Evolutionary conservation across 2,888 invertebrate genomes (phyloP).

Genomic region (Ichneumoninae sp.): DNA sequence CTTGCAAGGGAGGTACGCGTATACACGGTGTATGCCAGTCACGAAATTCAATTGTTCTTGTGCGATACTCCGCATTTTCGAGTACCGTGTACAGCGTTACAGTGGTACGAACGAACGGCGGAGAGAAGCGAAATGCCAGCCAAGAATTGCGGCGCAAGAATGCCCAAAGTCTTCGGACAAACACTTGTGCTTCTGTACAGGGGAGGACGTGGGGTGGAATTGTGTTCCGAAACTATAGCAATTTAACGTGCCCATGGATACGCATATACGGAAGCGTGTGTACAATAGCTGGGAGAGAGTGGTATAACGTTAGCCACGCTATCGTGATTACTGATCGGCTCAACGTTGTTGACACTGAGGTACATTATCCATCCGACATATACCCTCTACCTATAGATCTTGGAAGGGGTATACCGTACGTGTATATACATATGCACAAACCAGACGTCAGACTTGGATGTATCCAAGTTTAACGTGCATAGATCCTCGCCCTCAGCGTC

Average conservation of each 20-base stretch:
- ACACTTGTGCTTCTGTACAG: constrained; percentile 36
- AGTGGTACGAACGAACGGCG: background rate
- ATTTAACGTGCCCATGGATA: constrained; percentile 22
- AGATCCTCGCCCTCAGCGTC: constrained; percentile 15
- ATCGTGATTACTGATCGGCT: constrained; percentile 66
- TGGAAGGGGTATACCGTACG: constrained; percentile 7
- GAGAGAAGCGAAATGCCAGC: constrained; percentile 43
- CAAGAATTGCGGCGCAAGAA: constrained; percentile 45
- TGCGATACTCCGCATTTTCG: constrained; percentile 47
- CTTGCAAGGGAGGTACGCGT: background rate
- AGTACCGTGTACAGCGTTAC: constrained; percentile 28
- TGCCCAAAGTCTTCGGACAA: constrained; percentile 57
- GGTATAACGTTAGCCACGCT: constrained; percentile 52
- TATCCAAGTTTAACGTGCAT: constrained; percentile 49
- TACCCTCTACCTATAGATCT: constrained; percentile 29
- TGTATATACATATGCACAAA: constrained; percentile 21
- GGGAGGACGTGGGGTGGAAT: constrained; percentile 14
- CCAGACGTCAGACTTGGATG: constrained; percentile 45
- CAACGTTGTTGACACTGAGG: constrained; percentile 66
- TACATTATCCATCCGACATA: constrained; percentile 62
- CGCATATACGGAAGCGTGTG: constrained; percentile 4
- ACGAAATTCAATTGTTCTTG: constrained; percentile 63
- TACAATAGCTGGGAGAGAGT: constrained; percentile 14
- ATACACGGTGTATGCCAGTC: constrained; percentile 29
- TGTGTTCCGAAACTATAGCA: constrained; percentile 49